Percentiles rank a stretch among this genome's conserved stretches.
phyloP scores from a whole-genome alignment of 2,113 vertebrate genomes.

The Irena cyanogastra region DNA sequence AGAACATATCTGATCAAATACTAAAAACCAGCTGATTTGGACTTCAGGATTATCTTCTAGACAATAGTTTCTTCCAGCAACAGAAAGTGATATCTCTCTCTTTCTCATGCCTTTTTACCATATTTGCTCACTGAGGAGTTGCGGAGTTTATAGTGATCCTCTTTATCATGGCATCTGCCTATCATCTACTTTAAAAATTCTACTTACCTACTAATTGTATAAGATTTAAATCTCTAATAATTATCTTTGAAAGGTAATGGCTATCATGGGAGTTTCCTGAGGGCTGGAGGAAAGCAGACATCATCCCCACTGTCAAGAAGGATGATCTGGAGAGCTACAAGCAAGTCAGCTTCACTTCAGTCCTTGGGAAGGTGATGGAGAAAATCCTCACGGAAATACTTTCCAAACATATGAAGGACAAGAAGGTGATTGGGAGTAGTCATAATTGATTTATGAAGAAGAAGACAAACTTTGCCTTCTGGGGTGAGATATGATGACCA shows the following conservation, averaged over 20 bases:
- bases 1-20: background rate
- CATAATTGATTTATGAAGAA: background rate
- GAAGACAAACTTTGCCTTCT: background rate
- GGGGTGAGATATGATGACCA: background rate
- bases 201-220: background rate
- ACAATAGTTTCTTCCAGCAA: background rate
- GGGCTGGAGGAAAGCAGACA: background rate
- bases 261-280: background rate
- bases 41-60: background rate
- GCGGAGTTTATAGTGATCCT: background rate
- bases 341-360: background rate
- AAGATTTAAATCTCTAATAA: background rate
- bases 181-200: background rate
- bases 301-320: background rate
- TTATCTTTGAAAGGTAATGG: conserved; percentile 17
- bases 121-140: background rate
- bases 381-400: background rate
- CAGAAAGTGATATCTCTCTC: background rate
- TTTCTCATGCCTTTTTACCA: background rate
- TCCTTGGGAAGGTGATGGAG: background rate
- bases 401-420: background rate
- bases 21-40: background rate
- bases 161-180: background rate
- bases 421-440: background rate
- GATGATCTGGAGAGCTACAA: background rate